A percentile compares a stretch with the other conserved stretches of the same genome.
These are phyloP conservation scores for Xestia xanthographa DNA, from an alignment of 2,888 invertebrate genomes.

Conservation along the genomic window DNA sequence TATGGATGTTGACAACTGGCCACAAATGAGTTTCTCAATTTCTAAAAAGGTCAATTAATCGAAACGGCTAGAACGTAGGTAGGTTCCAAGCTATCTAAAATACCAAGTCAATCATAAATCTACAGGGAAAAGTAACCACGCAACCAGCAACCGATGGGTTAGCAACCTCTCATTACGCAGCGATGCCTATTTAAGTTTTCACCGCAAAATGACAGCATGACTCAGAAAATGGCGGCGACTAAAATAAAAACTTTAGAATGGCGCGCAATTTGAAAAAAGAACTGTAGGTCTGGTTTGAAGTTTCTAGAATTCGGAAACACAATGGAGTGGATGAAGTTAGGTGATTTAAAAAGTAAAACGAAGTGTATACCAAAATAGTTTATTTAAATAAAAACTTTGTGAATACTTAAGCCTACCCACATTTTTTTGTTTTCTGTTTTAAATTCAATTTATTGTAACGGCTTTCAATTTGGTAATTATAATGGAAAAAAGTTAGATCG, in stretches of 20 bases:
- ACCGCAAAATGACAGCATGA: slow-evolving; percentile 64
- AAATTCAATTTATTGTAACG: background rate
- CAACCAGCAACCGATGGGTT: slow-evolving; percentile 38
- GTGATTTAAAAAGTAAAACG: background rate
- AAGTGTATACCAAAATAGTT: background rate
- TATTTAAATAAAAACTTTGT: background rate
- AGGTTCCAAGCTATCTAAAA: slow-evolving; percentile 44
- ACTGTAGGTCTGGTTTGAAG: slow-evolving; percentile 12
- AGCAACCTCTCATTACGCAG: slow-evolving; percentile 54
- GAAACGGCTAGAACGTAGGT: slow-evolving; percentile 2
- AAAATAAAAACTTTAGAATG: slow-evolving; percentile 53
- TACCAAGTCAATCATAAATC: slow-evolving; percentile 56
- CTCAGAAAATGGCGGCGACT: slow-evolving; percentile 53
- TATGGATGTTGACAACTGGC: background rate
- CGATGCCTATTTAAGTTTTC: slow-evolving; percentile 61
- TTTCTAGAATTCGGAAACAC: slow-evolving; percentile 31
- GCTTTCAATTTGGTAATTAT: background rate
- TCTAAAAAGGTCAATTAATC: slow-evolving; percentile 19
- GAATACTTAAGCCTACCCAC: background rate
- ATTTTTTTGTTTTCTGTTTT: background rate
- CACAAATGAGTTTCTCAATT: slow-evolving; percentile 18
- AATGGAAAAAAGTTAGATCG: background rate
- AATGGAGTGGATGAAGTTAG: background rate
- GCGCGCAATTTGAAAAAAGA: slow-evolving; percentile 51
- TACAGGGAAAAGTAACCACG: slow-evolving; percentile 54